Base-by-base conservation (phyloP, 1,140 invertebrate species). In the Orussus abietinus region DNA sequence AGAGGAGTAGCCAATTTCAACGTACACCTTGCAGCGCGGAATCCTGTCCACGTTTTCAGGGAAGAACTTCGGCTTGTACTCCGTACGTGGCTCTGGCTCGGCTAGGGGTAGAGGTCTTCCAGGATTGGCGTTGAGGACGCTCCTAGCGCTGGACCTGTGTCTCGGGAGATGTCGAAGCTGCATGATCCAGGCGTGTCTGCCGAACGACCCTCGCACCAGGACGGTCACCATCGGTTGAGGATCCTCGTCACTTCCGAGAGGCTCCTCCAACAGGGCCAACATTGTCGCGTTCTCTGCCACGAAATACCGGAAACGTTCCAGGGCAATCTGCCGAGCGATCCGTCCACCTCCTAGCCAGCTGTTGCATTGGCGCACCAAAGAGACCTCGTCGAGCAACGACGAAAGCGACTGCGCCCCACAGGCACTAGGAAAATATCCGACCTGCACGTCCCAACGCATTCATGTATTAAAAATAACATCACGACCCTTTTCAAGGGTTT, bases 131-230 rank as follows among this genome's bases (percentile, higher is more conserved):
- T 81, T 78, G 42, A n/a, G n/a, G n/a, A 84, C 77, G 45, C 80
- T 81, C 56, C 83, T 84, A 1, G 79, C 79, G 10, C 84, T 82
- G 1, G 84, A 84, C 64, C 88, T 84, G 57, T 86, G 84, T 32
- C 87, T 77, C 3, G 91, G 86, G 39, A 90, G 70, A 66, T 92
- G 88, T 11, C 90, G 74, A 25, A 90, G 71, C 59, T 94, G 88
- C 80, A 96, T 83, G 0, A 88, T 90, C 94, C 94, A 98, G 5
- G 90, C 90, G 75, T 93, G 89, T 12, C 92, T 80, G 1, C 93
- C 93, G 75, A 94, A 96, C 1, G 91, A 88, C 15, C 90, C 88
- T 14, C 94, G 80, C 33, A 96, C 86, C 17, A 97, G 72, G 14
- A 92, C 82, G 54, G 82, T 83, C 4, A 88, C 77, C 0, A 84